phyloP scores from a whole-genome alignment of 2,888 invertebrate genomes.

The Epistrophe grossulariae region DNA sequence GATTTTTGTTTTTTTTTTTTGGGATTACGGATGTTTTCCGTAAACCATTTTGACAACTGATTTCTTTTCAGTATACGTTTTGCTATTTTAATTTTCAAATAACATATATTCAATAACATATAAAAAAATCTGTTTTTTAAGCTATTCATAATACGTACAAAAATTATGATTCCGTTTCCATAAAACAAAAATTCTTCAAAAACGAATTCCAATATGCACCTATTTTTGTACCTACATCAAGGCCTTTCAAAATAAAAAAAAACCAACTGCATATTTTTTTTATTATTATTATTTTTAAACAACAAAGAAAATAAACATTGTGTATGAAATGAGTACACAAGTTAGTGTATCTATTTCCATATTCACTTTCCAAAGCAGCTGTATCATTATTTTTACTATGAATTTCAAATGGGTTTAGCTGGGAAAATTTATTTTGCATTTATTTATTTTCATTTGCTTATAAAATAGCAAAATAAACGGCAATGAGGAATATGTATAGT shows the following conservation, averaged over 20 bases:
- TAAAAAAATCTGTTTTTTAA: background rate
- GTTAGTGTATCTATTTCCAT: slow-evolving; percentile 10
- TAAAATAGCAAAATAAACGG: slow-evolving; percentile 63
- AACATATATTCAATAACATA: background rate
- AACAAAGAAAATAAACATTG: slow-evolving; percentile 11
- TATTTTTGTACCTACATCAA: background rate
- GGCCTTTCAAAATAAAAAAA: background rate
- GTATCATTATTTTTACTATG: slow-evolving; percentile 32
- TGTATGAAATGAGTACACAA: background rate
- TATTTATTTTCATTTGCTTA: slow-evolving; percentile 49
- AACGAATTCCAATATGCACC: background rate
- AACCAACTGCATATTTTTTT: background rate
- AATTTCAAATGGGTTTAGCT: slow-evolving; percentile 52
- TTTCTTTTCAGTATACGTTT: no score
- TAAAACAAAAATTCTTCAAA: background rate
- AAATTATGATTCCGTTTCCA: background rate
- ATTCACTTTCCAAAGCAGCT: slow-evolving; percentile 24
- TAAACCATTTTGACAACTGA: no score
- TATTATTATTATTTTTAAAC: background rate
- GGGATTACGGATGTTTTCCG: no score
- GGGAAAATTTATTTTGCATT: slow-evolving; percentile 21
- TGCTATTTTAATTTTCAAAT: no score
- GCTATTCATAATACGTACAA: background rate
- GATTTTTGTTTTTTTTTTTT: no score
- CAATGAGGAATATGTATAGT: slow-evolving; percentile 59